Percentiles rank a stretch among this genome's conserved stretches.
These are phyloP conservation scores for Acanthosoma haemorrhoidale DNA, from an alignment of 2,888 invertebrate genomes.

Conservation along the genomic window DNA sequence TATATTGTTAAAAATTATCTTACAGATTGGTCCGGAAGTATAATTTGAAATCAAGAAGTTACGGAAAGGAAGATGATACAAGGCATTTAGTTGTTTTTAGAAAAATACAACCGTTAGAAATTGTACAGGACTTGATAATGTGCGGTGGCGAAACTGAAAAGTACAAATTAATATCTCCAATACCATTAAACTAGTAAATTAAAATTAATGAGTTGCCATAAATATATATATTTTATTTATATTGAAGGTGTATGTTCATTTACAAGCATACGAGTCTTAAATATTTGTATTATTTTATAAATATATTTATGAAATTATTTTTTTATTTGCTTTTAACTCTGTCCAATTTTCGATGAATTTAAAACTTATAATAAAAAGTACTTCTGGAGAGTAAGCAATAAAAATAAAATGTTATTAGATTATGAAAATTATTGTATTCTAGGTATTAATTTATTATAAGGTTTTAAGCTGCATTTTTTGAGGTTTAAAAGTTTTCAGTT, in stretches of 20 bases:
- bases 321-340: too few relatives aligned
- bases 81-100: slow-evolving; percentile 52
- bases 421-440: too few relatives aligned
- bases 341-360: too few relatives aligned
- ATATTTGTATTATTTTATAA: background rate
- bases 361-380: too few relatives aligned
- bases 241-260: too few relatives aligned
- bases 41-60: slow-evolving; percentile 52
- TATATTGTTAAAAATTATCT: background rate
- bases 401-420: too few relatives aligned
- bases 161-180: slow-evolving; percentile 49
- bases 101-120: slow-evolving; percentile 48
- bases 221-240: background rate
- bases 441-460: too few relatives aligned
- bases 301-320: too few relatives aligned
- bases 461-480: too few relatives aligned
- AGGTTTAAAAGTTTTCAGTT: too few relatives aligned
- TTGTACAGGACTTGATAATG: slow-evolving; percentile 49
- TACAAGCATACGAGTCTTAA: too few relatives aligned
- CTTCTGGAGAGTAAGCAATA: too few relatives aligned
- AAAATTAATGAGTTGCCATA: background rate
- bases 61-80: slow-evolving; percentile 47
- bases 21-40: slow-evolving; percentile 47
- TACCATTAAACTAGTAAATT: slow-evolving; percentile 12
- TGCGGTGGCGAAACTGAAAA: slow-evolving; percentile 51